Evolutionary conservation across 2,113 vertebrate species (phyloP).

Genomic region (Poecilia latipinna): DNA sequence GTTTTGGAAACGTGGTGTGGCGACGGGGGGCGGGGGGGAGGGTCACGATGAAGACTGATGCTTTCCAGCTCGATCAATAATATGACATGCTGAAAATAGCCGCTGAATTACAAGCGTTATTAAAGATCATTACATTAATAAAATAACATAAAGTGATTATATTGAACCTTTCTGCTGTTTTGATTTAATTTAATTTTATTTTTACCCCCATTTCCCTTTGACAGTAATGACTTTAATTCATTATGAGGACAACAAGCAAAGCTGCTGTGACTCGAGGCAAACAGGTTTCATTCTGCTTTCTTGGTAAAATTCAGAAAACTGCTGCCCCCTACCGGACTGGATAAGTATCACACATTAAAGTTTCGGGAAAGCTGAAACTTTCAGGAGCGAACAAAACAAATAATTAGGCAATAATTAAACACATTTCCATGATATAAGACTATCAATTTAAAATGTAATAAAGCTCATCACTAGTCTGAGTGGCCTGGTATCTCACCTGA

Average conservation of each 20-base stretch:
- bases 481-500: too few species aligned
- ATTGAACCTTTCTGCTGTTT: not conserved
- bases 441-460: too few species aligned
- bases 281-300: not conserved
- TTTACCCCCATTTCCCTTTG: not conserved
- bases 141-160: not conserved
- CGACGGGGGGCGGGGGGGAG: not conserved
- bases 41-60: not conserved
- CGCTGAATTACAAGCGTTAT: not conserved
- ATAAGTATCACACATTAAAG: not conserved
- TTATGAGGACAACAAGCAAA: not conserved
- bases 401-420: too few species aligned
- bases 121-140: not conserved
- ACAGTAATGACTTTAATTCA: not conserved
- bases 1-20: slow-evolving; percentile 42
- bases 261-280: not conserved
- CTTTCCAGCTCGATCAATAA: not conserved
- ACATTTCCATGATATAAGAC: too few species aligned
- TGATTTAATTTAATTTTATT: not conserved
- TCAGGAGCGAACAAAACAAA: too few species aligned
- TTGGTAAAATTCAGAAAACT: not conserved
- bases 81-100: not conserved
- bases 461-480: too few species aligned
- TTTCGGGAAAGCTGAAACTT: not conserved
- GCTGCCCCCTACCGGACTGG: slow-evolving; percentile 38